Conservation (phyloP, 2,797 vertebrate genomes). For the Lophius americanus region DNA sequence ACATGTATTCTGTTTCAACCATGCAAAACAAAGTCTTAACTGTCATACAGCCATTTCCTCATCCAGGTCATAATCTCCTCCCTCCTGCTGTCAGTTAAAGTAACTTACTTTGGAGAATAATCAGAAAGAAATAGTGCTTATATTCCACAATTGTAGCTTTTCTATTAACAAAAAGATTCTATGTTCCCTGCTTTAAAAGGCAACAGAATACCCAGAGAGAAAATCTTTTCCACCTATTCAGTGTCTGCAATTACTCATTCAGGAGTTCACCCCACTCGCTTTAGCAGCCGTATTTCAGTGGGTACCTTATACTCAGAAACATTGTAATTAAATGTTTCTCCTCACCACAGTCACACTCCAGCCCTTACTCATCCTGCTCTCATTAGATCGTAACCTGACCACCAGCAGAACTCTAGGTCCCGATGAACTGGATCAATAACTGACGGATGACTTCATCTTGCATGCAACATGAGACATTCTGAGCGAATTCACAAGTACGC, state of each 20-base stretch:
- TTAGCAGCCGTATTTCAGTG: neutral
- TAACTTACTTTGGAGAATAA: constrained; percentile 7
- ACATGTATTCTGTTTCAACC: no score
- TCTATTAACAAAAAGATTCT: neutral
- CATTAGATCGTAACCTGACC: constrained; percentile 36
- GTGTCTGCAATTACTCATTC: neutral
- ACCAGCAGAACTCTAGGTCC: constrained; percentile 27
- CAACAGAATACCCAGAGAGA: neutral
- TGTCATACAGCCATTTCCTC: no score
- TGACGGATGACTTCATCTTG: constrained; percentile 14
- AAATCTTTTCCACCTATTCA: neutral
- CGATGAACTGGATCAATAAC: constrained; percentile 51
- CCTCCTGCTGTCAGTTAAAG: neutral
- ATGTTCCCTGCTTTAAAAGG: neutral
- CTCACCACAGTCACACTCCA: constrained; percentile 33
- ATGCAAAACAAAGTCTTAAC: no score
- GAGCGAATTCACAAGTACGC: neutral
- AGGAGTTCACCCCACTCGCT: neutral
- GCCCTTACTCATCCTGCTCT: constrained; percentile 29
- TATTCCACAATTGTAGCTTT: constrained; percentile 2
- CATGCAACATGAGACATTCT: constrained; percentile 25
- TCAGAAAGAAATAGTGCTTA: neutral
- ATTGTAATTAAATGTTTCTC: neutral
- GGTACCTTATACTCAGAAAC: neutral
- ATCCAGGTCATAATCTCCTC: no score